Base-by-base conservation (phyloP, 2,113 vertebrate species). In the Podilymbus podiceps region DNA sequence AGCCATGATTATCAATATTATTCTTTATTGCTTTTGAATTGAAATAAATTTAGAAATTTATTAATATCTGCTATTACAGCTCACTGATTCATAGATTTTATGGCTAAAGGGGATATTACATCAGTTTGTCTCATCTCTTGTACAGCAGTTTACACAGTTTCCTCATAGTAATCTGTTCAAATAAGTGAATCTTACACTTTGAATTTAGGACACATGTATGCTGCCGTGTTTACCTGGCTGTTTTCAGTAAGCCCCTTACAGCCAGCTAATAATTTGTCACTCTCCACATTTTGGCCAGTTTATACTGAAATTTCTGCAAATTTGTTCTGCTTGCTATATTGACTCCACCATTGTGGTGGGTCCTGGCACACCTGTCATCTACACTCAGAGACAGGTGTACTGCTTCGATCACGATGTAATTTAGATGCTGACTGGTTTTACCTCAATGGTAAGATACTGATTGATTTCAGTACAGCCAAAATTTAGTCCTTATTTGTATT, bases 11-110 rank as follows among this genome's bases (percentile, higher is more conserved):
- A 90, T 89, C 74, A 75, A 64, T 78, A 85, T 75, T 66, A 62
- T 53, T 88, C n/a, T 88, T 94, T 67, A 89, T 60, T 79, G 28
- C 60, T 63, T 91, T 81, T 62, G 42, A 92, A 90, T 59, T 38
- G 30, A 91, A 89, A 89, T 86, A 62, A 69, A 75, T 74, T 30
- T 44, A 85, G 52, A 72, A 44, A 44, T 55, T 9, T 80, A 67
- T 86, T 77, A 87, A 78, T 58, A 42, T 50, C 42, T 60, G 42
- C 19, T 69, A 20, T 86, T 81, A 44, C 30, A 75, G 30, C 60
- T 89, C 42, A 74, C 33, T 47, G 42, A 83, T 82, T 83, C 15
- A 79, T 52, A 69, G 20, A 63, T 84, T 73, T 90, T 66, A 50
- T 4, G 4, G 59, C 38, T 85, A 50, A 62, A 64, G 31, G 21